Evolutionary conservation across 2,888 invertebrate species (phyloP), one percentile per base, ranked within the genome.

Genomic region (Agrochola macilenta): DNA sequence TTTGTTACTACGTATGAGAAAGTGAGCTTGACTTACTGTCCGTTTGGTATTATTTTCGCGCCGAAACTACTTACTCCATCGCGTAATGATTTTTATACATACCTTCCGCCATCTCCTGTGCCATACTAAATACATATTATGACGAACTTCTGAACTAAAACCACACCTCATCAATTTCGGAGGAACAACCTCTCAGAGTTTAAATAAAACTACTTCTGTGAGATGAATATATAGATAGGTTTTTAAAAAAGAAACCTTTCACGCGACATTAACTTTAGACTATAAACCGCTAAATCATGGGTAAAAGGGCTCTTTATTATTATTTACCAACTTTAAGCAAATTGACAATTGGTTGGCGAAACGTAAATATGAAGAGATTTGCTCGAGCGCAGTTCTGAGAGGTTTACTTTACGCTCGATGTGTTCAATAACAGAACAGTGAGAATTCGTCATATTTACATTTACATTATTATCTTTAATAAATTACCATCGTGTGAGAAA

Each of bases 321-420:
- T 43, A 5, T 14, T 0, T 58, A 20, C 35, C 1, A 77, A 26
- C 3, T 26, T 5, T 35, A 52, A 58, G 65, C 17, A 78, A 66
- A 81, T 70, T 70, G 61, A 70, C 57, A 61, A 30, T 30, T 70
- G 8, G 57, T 54, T 63, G 20, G 66, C 70, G 57, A 78, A 78
- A 71, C 70, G 52, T 35, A 78, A 81, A 83, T 78, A 83, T 83
- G 35, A 63, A 81, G 43, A 83, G 70, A 70, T 43, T n/a, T 52
- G 79, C 78, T 70, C 58, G 83, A 83, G 79, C 70, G 65, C 57
- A 20, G 39, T 54, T 63, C 14, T 43, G 5, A 70, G 78, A 70
- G 20, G 66, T 71, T 78, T 78, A 52, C 63, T 54, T 81, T 78
- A 78, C 66, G 66, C 57, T 78, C 57, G 57, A 63, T n/a, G 35